Evolutionary conservation across 2,888 invertebrate genomes (phyloP), one percentile per base, ranked within the genome.

Genomic region (Trichopoda pennipes): DNA sequence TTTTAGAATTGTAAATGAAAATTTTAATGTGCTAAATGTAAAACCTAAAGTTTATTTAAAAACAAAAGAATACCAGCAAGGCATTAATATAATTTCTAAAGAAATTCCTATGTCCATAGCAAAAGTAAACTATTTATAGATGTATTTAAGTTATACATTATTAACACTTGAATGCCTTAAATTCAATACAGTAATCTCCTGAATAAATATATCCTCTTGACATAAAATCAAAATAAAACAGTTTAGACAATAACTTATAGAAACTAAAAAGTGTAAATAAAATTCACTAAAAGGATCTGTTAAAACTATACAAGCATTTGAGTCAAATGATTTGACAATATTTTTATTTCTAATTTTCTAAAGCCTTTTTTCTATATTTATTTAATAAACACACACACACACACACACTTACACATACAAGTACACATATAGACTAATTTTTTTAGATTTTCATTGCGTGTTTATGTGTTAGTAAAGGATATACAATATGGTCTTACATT

Each of bases 241-340:
- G 14, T 12, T 68, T 16, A 6, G n/a, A 53, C 14, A 64, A 12
- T 51, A n/a, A 69, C n/a, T 23, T 42, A 44, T 2, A 35, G 16
- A 8, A 44, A 38, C n/a, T 6, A 38, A 17, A 32, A 49, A 56
- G 17, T 44, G 35, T 49, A 58, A 44, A 56, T 28, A 64, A 55
- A 49, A 58, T 35, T 60, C 19, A 49, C 35, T 21, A 35, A 73
- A 79, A 66, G 49, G 73, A 73, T 66, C 60, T 66, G 72, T 73
- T 79, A 73, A 68, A 79, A 73, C 78, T 79, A 35, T 23, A 58
- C 55, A 78, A 72, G 58, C 58, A 78, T 66, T 79, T 28, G 28
- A 28, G 28, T 28, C 28, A 28, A 28, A 28, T 28, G 7, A 28
- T 28, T 28, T 72, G 77, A 51, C 63, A 72, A 53, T 60, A 38